These are phyloP conservation scores for Isurus oxyrinchus DNA, from an alignment of 2,113 vertebrate genomes.

Conservation along the genomic window DNA sequence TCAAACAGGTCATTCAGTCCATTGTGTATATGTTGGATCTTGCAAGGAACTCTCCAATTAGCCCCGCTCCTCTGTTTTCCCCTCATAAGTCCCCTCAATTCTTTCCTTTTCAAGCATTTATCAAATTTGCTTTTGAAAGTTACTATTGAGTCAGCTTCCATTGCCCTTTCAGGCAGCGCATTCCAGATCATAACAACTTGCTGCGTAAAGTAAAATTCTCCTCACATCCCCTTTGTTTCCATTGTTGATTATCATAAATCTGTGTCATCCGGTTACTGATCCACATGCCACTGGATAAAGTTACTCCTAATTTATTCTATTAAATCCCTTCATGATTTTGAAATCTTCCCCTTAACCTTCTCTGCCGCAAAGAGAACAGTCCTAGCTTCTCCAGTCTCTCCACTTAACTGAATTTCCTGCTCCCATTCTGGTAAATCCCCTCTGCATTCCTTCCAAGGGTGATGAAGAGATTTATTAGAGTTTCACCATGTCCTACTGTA, in stretches of 20 bases:
- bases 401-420: not conserved
- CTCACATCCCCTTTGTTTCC: too few relatives aligned
- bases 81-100: not conserved
- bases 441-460: not conserved
- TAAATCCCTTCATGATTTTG: not conserved
- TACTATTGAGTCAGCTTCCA: not conserved
- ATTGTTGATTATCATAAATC: too few relatives aligned
- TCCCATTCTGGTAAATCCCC: not conserved
- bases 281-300: too few relatives aligned
- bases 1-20: too few relatives aligned
- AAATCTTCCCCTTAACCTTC: not conserved
- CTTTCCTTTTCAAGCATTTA: not conserved
- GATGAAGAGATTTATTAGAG: too few relatives aligned
- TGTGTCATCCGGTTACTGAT: too few relatives aligned
- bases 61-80: not conserved
- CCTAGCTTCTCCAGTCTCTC: not conserved
- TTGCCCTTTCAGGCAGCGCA: too few relatives aligned
- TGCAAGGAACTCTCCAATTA: too few relatives aligned
- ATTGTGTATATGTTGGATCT: too few relatives aligned
- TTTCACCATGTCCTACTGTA: not conserved
- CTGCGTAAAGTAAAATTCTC: too few relatives aligned
- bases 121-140: not conserved
- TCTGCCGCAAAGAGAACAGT: not conserved
- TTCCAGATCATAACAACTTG: not conserved
- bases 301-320: not conserved